These are phyloP conservation scores for Liasis olivaceus DNA, from an alignment of 2,797 vertebrate genomes.

Conservation along the genomic window DNA sequence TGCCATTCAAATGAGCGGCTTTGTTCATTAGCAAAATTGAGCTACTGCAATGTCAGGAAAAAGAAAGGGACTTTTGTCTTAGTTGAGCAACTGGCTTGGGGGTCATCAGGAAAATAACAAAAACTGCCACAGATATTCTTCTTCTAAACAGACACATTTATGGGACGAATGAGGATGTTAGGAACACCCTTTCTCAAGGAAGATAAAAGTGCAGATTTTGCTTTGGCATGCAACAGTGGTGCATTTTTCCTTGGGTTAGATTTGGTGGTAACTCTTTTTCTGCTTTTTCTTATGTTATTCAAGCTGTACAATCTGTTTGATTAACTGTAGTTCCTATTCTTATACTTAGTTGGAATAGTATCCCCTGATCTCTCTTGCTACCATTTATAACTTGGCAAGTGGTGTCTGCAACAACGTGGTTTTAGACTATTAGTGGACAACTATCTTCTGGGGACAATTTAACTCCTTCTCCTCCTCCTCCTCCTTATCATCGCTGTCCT, in stretches of 20 bases:
- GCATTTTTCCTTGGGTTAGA: background rate
- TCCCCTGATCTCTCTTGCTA: background rate
- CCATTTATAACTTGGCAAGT: background rate
- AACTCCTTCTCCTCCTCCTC: too few relatives aligned
- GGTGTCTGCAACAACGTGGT: background rate
- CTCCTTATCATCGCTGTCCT: too few relatives aligned
- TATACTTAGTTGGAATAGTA: background rate
- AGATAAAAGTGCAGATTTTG: background rate
- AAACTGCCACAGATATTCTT: constrained; percentile 11
- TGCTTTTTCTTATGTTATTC: background rate
- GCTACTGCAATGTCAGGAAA: background rate
- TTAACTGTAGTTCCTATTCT: background rate
- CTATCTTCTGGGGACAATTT: background rate
- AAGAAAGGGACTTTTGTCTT: constrained; percentile 29
- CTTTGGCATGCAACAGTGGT: background rate
- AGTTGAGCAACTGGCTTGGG: background rate
- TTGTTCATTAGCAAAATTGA: constrained; percentile 25
- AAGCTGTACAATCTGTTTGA: background rate
- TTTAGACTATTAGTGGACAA: background rate
- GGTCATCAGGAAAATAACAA: constrained; percentile 19
- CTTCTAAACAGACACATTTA: background rate
- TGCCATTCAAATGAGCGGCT: constrained; percentile 11
- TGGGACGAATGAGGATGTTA: background rate
- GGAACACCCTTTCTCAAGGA: background rate
- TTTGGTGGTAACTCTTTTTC: background rate